Percentiles rank a stretch among this genome's conserved stretches.
These are phyloP conservation scores for Agrilus cyanescens DNA, from an alignment of 2,888 invertebrate species.

Conservation along the genomic window DNA sequence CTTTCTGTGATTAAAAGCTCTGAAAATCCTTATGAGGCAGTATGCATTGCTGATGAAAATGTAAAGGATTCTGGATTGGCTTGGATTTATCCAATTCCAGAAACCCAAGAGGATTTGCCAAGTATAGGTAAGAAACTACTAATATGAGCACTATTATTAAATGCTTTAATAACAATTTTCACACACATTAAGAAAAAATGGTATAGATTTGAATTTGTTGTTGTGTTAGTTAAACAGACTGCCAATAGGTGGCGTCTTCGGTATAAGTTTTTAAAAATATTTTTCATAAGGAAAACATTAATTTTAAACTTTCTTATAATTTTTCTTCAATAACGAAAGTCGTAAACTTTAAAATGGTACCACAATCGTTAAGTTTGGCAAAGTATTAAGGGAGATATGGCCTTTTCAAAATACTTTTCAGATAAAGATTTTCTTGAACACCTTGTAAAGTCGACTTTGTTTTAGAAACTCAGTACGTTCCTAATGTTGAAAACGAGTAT, in stretches of 20 bases:
- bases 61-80: slow-evolving; percentile 27
- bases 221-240: no score
- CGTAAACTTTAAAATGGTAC: no score
- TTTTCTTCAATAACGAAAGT: no score
- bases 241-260: no score
- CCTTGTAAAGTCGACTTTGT: slow-evolving; percentile 4
- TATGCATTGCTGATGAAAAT: slow-evolving; percentile 28
- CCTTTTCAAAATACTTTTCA: no score
- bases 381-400: no score
- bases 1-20: slow-evolving; percentile 25
- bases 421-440: no score
- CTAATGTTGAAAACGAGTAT: slow-evolving; percentile 22
- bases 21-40: slow-evolving; percentile 18
- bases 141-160: neutral
- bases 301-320: no score
- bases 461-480: slow-evolving; percentile 26
- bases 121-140: slow-evolving; percentile 22
- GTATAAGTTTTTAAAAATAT: no score
- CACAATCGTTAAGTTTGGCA: no score
- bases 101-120: slow-evolving; percentile 18
- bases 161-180: neutral
- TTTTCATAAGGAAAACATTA: no score
- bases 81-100: slow-evolving; percentile 29
- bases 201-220: no score
- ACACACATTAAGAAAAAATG: neutral